Percentiles rank a stretch among this genome's conserved stretches.
phyloP scores from a whole-genome alignment of 2,888 invertebrate species.

The Leptinotarsa rubiginosa region DNA sequence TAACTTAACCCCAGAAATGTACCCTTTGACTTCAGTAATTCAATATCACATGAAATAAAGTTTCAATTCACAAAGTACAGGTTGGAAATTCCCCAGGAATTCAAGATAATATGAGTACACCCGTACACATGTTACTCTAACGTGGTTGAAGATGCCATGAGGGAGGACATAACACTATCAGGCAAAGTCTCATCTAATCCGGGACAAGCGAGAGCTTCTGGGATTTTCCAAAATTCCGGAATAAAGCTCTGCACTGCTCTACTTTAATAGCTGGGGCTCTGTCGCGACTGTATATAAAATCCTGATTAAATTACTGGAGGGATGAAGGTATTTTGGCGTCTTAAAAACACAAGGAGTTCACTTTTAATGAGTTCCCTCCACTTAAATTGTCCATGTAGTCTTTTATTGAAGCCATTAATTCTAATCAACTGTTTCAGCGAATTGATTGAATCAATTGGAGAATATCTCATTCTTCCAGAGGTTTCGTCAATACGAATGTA shows the following conservation, averaged over 20 bases:
- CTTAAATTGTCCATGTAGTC: constrained; percentile 33
- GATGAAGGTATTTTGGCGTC: constrained; percentile 49
- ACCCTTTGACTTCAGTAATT: no score
- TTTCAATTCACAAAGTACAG: not conserved
- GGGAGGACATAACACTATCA: constrained; percentile 51
- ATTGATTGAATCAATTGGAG: not conserved
- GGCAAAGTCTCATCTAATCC: constrained; percentile 61
- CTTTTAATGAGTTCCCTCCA: constrained; percentile 40
- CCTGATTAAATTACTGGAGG: constrained; percentile 54
- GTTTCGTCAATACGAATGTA: not conserved
- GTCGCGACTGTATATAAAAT: constrained; percentile 59
- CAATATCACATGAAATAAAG: not conserved
- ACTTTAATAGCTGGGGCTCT: constrained; percentile 57
- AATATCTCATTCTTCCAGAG: no score
- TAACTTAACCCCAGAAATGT: no score
- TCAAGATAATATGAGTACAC: not conserved
- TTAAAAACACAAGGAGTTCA: constrained; percentile 45
- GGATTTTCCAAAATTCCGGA: constrained; percentile 64
- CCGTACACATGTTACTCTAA: constrained; percentile 55
- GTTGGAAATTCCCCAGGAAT: not conserved
- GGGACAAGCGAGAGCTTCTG: constrained; percentile 61
- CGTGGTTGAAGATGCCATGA: constrained; percentile 46
- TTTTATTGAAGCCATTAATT: constrained; percentile 29
- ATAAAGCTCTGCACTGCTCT: constrained; percentile 56
- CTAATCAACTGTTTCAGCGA: constrained; percentile 3